A percentile compares a stretch with the other conserved stretches of the same genome.
Evolutionary conservation across 2,888 invertebrate genomes (phyloP).

Genomic region (Macaria liturata): DNA sequence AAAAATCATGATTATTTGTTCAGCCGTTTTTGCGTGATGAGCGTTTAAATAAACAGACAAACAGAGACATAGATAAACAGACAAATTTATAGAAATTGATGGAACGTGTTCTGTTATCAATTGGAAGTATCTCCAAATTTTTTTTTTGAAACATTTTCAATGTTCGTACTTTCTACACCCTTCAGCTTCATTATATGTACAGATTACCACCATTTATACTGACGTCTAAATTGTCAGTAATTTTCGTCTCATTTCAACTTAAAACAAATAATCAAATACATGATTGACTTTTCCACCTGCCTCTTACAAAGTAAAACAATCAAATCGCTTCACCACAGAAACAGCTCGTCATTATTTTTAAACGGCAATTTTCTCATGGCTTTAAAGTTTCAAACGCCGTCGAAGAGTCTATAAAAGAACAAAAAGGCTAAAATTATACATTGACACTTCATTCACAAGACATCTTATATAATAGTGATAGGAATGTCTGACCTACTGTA

Average conservation of each 20-base stretch:
- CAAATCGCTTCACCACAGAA: neutral
- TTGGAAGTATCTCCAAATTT: too few species aligned
- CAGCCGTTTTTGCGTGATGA: too few species aligned
- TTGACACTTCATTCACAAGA: conserved; percentile 28
- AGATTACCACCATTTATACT: neutral
- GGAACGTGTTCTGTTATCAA: too few species aligned
- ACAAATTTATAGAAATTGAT: too few species aligned
- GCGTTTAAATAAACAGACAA: too few species aligned
- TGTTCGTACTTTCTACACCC: neutral
- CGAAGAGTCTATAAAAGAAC: conserved; percentile 15
- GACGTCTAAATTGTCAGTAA: too few species aligned
- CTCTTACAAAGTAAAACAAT: neutral
- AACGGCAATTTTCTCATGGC: conserved; percentile 14
- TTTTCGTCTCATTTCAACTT: too few species aligned
- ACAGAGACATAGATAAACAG: too few species aligned
- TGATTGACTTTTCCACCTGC: too few species aligned
- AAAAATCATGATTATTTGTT: too few species aligned
- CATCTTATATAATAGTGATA: neutral
- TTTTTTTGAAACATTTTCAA: too few species aligned
- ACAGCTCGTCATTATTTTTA: conserved; percentile 1
- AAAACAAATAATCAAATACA: too few species aligned
- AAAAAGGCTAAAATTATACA: conserved; percentile 15
- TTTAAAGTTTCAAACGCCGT: conserved; percentile 11
- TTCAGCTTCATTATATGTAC: neutral
- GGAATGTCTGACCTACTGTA: neutral